These are phyloP conservation scores for Acanthosoma haemorrhoidale DNA, from an alignment of 2,888 invertebrate genomes.

Conservation along the genomic window DNA sequence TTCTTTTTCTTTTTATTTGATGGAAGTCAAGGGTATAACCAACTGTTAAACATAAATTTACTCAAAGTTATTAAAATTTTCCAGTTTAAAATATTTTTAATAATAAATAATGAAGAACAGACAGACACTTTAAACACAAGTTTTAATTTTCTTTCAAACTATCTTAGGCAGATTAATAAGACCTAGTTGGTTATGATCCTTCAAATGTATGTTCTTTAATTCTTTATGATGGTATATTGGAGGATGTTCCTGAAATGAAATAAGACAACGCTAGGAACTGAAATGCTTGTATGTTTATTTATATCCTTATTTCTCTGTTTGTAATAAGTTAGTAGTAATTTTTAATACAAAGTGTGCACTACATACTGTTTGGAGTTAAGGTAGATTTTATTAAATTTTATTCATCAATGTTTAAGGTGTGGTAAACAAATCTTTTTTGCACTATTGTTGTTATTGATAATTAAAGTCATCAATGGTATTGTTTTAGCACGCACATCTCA, in stretches of 20 bases:
- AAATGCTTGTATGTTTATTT: constrained; percentile 7
- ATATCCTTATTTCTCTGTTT: constrained; percentile 2
- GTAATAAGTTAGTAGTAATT: not conserved
- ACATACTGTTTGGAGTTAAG: not conserved
- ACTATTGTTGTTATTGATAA: not conserved
- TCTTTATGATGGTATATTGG: not conserved
- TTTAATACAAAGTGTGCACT: not conserved
- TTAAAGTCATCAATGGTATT: not conserved
- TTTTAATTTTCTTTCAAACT: no score
- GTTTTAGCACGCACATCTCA: constrained; percentile 10
- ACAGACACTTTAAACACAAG: not conserved
- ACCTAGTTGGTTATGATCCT: not conserved
- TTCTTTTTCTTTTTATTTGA: constrained; percentile 16
- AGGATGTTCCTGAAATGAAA: not conserved
- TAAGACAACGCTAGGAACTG: not conserved
- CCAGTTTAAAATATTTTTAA: no score
- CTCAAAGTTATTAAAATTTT: no score
- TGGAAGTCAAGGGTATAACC: constrained; percentile 12
- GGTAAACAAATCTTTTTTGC: not conserved
- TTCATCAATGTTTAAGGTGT: not conserved
- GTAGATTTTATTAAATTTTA: constrained; percentile 12
- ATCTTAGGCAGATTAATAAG: no score
- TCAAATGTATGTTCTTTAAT: not conserved
- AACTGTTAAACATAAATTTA: not conserved
- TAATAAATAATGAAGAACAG: not conserved